Base-by-base conservation (phyloP, 2,888 invertebrate genomes). In the Aproaerema taeniolella region DNA sequence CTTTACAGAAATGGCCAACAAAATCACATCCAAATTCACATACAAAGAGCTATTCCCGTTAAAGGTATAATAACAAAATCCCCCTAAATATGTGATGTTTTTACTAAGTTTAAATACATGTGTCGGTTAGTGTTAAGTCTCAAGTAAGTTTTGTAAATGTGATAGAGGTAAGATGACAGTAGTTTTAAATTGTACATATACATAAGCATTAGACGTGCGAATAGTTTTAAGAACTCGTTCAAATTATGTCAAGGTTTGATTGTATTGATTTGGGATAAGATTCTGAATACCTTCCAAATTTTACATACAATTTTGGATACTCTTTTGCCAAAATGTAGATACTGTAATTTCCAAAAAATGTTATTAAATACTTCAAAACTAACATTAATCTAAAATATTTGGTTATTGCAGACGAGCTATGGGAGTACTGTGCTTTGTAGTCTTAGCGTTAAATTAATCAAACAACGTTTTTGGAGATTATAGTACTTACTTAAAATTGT, bases 1-100 rank as follows among this genome's bases (percentile, higher is more conserved):
- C 42, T 91, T 93, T 53, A 91, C 91, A 0, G 89, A 89, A 46
- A 90, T 92, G 59, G 90, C 92, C 0, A 92, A 92, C 57, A 91
- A 89, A 65, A 91, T 93, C 45, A 91, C 91, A 0, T 81, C 88
- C 9, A 88, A 88, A 39, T 92, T 92, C 61, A 90, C 91, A 2
- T 92, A 91, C 60, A 88, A 91, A 48, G 92, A 92, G 80, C 72
- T 93, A 39, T 92, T 92, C 60, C 91, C 92, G 17, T 7, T 11
- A 20, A 16, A 35, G 35, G 3, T 13, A n/a, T n/a, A n/a, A 4
- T n/a, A n/a, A n/a, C n/a, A n/a, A n/a, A n/a, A n/a, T n/a, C n/a
- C n/a, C n/a, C 31, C n/a, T n/a, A n/a, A n/a, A n/a, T 7, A 13
- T 10, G 29, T 28, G 29, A 20, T 39, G 11, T 28, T 26, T 25